Percentiles rank a stretch among this genome's conserved stretches.
phyloP scores from a whole-genome alignment of 2,888 invertebrate species.

The Phortica okadai region DNA sequence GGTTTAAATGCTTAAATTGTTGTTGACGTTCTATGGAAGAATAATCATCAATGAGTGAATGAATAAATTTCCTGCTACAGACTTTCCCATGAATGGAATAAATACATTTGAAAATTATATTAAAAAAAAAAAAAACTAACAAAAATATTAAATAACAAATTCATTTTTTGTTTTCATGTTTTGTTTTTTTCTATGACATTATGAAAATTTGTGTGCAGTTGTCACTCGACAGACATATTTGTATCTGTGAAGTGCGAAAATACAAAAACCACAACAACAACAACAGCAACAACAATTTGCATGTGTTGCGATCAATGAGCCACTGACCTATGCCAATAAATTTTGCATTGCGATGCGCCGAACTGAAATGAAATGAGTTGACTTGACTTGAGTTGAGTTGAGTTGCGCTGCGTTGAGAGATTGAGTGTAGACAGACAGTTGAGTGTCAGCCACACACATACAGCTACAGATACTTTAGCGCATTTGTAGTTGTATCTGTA shows the following conservation, averaged over 20 bases:
- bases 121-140: not conserved
- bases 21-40: not conserved
- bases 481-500: not conserved
- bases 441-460: not conserved
- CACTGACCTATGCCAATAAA: conserved; percentile 74
- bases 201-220: conserved; percentile 12
- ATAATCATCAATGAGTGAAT: not conserved
- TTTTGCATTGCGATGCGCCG: conserved; percentile 63
- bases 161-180: not conserved
- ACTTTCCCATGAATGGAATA: not conserved
- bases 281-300: conserved; percentile 67
- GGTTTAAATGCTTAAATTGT: conserved; percentile 5
- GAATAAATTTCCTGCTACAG: not conserved
- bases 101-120: not conserved
- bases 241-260: conserved; percentile 55
- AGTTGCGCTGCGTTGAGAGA: conserved; percentile 11
- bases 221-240: not conserved
- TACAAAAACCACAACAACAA: conserved; percentile 40
- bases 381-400: not conserved
- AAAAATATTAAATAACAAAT: conserved; percentile 21
- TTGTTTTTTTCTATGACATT: not conserved
- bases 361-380: not conserved
- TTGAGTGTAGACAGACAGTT: conserved; percentile 10
- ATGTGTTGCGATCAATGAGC: conserved; percentile 73
- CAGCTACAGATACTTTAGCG: not conserved